Percentiles rank a stretch among this genome's conserved stretches.
These are phyloP conservation scores for Morus bassanus DNA, from an alignment of 2,797 vertebrate species.

Conservation along the genomic window DNA sequence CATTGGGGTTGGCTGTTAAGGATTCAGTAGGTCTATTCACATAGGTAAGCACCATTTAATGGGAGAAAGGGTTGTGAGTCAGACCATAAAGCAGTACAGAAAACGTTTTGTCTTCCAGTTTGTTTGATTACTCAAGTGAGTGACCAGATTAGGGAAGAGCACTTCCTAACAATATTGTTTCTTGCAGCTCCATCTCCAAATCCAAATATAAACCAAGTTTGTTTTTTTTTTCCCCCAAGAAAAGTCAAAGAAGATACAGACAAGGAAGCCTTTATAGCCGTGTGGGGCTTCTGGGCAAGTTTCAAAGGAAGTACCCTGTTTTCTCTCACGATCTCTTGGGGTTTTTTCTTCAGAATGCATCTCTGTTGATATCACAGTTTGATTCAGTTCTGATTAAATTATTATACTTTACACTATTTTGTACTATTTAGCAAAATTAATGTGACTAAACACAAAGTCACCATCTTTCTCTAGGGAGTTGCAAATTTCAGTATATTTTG, in stretches of 20 bases:
- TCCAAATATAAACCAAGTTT: not conserved
- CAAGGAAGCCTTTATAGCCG: not conserved
- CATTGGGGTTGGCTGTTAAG: not conserved
- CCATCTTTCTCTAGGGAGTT: not conserved
- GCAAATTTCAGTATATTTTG: not conserved
- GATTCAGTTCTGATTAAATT: not conserved
- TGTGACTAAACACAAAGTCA: not conserved
- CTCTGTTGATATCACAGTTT: not conserved
- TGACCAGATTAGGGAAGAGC: not conserved
- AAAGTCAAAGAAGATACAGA: not conserved
- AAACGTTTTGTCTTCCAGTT: not conserved
- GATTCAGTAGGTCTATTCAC: not conserved
- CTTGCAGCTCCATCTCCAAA: not conserved
- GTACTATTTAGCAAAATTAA: not conserved
- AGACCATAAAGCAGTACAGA: not conserved
- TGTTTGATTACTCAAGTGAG: not conserved
- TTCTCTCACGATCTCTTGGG: accelerated
- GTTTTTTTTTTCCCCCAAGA: not conserved
- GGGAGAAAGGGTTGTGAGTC: not conserved
- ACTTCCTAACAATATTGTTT: not conserved
- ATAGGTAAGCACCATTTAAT: not conserved
- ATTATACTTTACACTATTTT: not conserved
- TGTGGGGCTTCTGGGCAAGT: not conserved
- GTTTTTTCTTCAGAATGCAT: not conserved
- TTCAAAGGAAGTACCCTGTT: not conserved